Evolutionary conservation across 2,113 vertebrate species (phyloP), one percentile per base, ranked within the genome.

Genomic region (Numida meleagris): DNA sequence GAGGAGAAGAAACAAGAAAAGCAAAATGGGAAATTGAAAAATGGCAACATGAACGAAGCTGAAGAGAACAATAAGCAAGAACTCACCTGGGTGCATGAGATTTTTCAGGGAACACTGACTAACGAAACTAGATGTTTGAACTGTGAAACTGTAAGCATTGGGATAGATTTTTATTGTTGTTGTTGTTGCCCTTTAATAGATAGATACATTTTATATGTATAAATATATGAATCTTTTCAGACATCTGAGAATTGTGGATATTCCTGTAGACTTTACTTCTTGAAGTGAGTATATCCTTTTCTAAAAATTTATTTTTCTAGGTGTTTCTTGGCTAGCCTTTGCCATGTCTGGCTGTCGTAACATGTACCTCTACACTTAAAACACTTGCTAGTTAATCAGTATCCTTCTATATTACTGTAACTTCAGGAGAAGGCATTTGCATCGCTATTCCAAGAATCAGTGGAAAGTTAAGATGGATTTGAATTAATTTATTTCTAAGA

Each of bases 51-150:
- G 96, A 98, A 98, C 4, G 99, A 99, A 92, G 68, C 97, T 3
- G 98, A 98, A 50, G 99, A 99, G 95, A 98, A 95, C 79, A 97
- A 98, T 97, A 99, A 99, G 83, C 98, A 98, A 4, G 99, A 99
- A 93, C 98, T 99, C 96, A 99, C 99, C 31, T 99, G 99, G 99
- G 99, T 99, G 92, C 99, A 99, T 27, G 99, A 99, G 88, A 99
- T 99, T 97, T 99, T 99, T 98, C 99, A 99, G 97, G 99, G 99
- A 96, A 99, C 99, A 8, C 98, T 99, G 98, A 99, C 99, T 97
- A 99, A 99, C 67, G 99, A 99, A 98, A 99, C 99, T 8, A 98
- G 99, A 97, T 99, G 99, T 98, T 98, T 99, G 97, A 99, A 99
- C 98, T 99, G 99, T 97, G 99, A 99, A 98, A 99, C 99, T 77